Base-by-base conservation (phyloP, 1,140 invertebrate species). In the Cephus cinctus region DNA sequence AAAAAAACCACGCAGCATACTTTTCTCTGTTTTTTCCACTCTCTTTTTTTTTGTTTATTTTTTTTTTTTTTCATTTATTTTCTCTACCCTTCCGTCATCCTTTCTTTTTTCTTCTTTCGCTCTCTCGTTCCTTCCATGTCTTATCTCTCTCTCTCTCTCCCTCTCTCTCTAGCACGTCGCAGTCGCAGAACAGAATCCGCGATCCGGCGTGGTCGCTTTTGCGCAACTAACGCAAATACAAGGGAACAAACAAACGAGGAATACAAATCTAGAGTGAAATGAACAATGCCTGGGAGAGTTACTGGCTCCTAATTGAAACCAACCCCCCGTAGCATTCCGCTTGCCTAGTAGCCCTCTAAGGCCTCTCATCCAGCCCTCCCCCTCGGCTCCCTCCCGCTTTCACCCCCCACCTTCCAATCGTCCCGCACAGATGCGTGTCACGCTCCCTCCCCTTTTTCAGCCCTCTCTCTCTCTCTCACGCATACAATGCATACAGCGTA, bases 231-330 rank as follows among this genome's bases (percentile, higher is more conserved):
- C 57, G 63, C 54, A 65, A 70, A 66, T 62, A 63, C 52, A 63
- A 63, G 61, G 54, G 60, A 60, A 63, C 62, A 67, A 72, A 67
- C 67, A 69, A 72, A 71, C 61, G 57, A 53, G 53, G 69, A 73
- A 71, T 73, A 71, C 71, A 73, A 73, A 73, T 75, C 66, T 71
- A 73, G 69, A 75, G 69, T 67, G 65, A 74, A 69, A 72, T 69
- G 73, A 74, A 76, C 73, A 74, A 73, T 74, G 66, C 71, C 65
- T 56, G 62, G 67, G 69, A 71, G 73, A 71, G 69, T 67, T 71
- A 71, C 67, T 63, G 63, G 64, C 67, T 75, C 54, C 70, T 73
- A 74, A 75, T 75, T 74, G 71, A 71, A 75, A 73, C 64, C 66
- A 62, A 65, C 64, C 63, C 63, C 52, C 38, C 22, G 12, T 30